Percentiles rank a stretch among this genome's conserved stretches.
phyloP scores from a whole-genome alignment of 2,888 invertebrate genomes.

The Tholera decimalis region DNA sequence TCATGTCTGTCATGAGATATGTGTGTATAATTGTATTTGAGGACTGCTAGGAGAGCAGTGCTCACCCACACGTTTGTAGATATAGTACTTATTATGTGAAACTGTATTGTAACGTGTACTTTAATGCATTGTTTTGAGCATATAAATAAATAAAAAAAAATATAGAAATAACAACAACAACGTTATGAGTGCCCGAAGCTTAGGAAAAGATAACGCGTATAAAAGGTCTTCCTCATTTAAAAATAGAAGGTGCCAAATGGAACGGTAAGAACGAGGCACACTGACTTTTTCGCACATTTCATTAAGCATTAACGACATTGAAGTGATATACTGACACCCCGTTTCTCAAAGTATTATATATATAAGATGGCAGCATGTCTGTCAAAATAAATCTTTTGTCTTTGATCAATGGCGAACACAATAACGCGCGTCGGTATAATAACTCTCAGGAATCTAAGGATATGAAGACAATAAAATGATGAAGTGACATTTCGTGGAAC shows the following conservation, averaged over 20 bases:
- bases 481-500: not conserved
- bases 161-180: too few species aligned
- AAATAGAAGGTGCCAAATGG: not conserved
- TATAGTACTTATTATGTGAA: too few species aligned
- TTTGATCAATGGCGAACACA: constrained; percentile 26
- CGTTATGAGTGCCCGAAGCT: not conserved
- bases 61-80: too few species aligned
- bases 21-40: too few species aligned
- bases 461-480: not conserved
- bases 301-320: not conserved
- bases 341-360: not conserved
- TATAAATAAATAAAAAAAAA: too few species aligned
- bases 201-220: not conserved
- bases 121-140: too few species aligned
- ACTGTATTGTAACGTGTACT: too few species aligned
- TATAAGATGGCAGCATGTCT: not conserved
- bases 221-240: not conserved
- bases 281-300: not conserved
- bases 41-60: too few species aligned
- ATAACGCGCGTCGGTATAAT: constrained; percentile 3
- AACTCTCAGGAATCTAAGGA: not conserved
- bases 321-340: not conserved
- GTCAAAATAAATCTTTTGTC: constrained; percentile 6
- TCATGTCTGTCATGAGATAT: too few species aligned
- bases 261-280: not conserved